phyloP scores from a whole-genome alignment of 2,797 vertebrate genomes.

The Pseudochirops corinnae region DNA sequence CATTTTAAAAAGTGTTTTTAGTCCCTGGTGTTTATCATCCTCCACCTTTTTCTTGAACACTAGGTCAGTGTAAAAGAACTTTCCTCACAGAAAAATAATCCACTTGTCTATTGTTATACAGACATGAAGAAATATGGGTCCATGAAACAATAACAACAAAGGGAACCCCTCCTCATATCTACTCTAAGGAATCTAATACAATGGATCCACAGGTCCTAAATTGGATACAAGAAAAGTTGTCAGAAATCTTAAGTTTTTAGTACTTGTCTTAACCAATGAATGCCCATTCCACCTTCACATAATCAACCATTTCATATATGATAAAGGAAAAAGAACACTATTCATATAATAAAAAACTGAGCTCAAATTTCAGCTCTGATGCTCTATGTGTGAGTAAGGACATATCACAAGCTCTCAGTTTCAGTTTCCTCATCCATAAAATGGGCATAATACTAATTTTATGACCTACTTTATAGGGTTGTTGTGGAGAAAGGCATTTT shows the following conservation, averaged over 20 bases:
- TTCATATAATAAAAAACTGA: background rate
- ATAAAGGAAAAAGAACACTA: background rate
- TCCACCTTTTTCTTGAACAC: too few species aligned
- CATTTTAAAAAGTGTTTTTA: too few species aligned
- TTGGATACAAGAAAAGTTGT: background rate
- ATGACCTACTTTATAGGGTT: background rate
- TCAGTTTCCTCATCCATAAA: background rate
- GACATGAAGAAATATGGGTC: too few species aligned
- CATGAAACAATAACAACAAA: too few species aligned
- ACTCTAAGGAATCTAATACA: background rate
- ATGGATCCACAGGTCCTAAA: background rate
- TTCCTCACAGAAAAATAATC: too few species aligned
- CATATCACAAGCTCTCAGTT: background rate
- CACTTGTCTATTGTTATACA: too few species aligned
- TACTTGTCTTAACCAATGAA: background rate
- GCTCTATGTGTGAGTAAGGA: background rate
- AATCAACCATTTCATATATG: background rate
- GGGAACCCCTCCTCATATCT: background rate
- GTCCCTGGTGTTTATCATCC: too few species aligned
- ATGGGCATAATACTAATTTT: background rate
- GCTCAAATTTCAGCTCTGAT: background rate
- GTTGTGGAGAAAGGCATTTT: background rate
- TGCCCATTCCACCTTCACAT: background rate
- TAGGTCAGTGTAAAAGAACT: too few species aligned
- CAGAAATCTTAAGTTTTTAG: background rate